Base-by-base conservation (phyloP, 1,140 invertebrate genomes). In the Calephelis virginiensis region DNA sequence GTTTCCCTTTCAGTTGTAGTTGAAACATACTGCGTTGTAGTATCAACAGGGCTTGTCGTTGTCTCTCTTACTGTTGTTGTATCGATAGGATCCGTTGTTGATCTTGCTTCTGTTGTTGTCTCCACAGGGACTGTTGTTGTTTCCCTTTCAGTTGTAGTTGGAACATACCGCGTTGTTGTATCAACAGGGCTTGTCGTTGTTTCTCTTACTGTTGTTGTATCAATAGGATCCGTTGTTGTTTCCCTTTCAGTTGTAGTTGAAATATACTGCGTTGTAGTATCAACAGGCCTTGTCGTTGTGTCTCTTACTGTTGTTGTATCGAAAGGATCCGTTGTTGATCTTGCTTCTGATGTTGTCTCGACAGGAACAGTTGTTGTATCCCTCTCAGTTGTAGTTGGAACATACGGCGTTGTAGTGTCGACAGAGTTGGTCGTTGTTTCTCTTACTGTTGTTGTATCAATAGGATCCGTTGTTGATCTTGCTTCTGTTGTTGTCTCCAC, bases 281-380 rank as follows among this genome's bases (percentile, higher is more conserved):
- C 28, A 3, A 28, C 2, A 28, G 28, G 28, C 2, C 5, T 59
- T 1, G 3, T 28, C 28, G 28, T 3, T 1, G 3, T 17, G 3
- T 28, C 3, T 1, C 40, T 10, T 59, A 56, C 38, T 13, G 60
- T 66, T 28, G 66, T 73, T 3, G 61, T 70, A 14, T 6, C 37
- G 10, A 48, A 6, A 28, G 5, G 12, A 6, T 11, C 11, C 7
- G 64, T 50, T 28, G 28, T 28, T 28, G 28, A 61, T 10, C 7
- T 37, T 59, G 46, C 9, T 59, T 62, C 46, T 13, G 50, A 4
- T 28, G 66, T 71, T 6, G 61, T 70, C 13, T 2, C 37, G 61
- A 48, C 46, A 43, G 8, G 28, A 9, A 6, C 13, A 6, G 48
- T 61, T 6, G 65, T 61, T 6, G 40, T 12, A 9, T 48, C 45